These are phyloP conservation scores for Bos indicus DNA, from an alignment of 2,113 vertebrate genomes.

Conservation along the genomic window DNA sequence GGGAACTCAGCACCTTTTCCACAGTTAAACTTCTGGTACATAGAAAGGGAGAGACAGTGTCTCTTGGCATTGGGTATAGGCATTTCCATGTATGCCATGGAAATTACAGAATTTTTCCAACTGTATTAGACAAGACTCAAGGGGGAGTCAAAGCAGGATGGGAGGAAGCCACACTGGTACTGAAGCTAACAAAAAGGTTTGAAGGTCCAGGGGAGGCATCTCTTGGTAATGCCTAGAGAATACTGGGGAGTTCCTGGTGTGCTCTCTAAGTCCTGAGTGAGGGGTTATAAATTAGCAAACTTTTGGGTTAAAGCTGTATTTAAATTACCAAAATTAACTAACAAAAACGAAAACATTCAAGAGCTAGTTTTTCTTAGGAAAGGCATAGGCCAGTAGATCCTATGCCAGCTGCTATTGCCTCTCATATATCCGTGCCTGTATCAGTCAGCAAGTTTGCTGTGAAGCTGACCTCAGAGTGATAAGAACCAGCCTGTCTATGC, in stretches of 20 bases:
- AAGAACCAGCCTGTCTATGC: not conserved
- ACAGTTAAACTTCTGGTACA: not conserved
- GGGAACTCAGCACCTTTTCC: not conserved
- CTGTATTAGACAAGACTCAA: not conserved
- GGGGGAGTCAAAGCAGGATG: not conserved
- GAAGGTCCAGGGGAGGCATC: not conserved
- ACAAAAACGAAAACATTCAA: not conserved
- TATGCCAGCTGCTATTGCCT: not conserved
- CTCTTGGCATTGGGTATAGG: not conserved
- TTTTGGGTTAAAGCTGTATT: not conserved
- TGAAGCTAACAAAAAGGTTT: not conserved
- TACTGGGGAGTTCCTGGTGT: not conserved
- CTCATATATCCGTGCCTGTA: not conserved
- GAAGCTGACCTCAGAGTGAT: not conserved
- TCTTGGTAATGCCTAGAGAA: not conserved
- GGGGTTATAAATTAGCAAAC: not conserved
- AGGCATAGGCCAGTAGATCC: not conserved
- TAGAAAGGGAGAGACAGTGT: not conserved
- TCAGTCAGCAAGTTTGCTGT: not conserved
- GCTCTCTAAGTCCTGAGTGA: not conserved
- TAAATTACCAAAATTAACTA: not conserved
- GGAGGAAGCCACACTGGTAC: not conserved
- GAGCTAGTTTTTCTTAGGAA: not conserved
- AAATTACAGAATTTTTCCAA: not conserved
- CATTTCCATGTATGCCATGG: not conserved